phyloP scores from a whole-genome alignment of 2,797 vertebrate species.

The Lophotriccus pileatus region DNA sequence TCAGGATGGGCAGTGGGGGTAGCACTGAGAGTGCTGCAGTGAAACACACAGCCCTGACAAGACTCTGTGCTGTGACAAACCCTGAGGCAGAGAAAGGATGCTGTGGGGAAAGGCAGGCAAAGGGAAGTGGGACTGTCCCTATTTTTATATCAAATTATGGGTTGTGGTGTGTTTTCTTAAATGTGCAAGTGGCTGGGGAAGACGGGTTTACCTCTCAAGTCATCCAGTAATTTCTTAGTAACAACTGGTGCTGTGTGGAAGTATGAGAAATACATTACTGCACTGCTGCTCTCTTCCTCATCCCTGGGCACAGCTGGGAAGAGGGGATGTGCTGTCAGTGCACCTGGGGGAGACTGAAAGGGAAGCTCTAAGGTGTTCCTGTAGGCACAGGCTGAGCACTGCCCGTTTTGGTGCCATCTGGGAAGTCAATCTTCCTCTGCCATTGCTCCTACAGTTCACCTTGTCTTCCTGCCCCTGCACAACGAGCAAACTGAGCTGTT shows the following conservation, averaged over 20 bases:
- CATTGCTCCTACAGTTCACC: neutral
- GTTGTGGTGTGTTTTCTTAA: neutral
- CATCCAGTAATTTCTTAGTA: neutral
- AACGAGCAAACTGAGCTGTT: neutral
- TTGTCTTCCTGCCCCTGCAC: neutral
- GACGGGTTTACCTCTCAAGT: neutral
- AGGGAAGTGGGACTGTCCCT: neutral
- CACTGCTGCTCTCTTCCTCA: neutral
- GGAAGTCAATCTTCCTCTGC: neutral
- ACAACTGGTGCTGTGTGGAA: neutral
- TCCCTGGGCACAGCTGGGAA: neutral
- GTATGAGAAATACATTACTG: neutral
- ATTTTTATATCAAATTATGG: neutral
- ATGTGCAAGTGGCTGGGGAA: neutral
- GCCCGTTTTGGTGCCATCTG: neutral
- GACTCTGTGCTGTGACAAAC: neutral
- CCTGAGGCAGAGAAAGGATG: neutral
- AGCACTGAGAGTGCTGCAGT: neutral
- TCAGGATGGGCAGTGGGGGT: neutral
- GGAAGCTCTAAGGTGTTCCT: neutral
- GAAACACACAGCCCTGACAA: neutral
- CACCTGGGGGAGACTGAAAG: neutral
- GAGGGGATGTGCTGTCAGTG: neutral
- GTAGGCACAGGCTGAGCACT: neutral
- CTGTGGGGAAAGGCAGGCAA: neutral